Evolutionary conservation across 2,113 vertebrate genomes (phyloP), one percentile per base, ranked within the genome.

Genomic region (Perccottus glenii): DNA sequence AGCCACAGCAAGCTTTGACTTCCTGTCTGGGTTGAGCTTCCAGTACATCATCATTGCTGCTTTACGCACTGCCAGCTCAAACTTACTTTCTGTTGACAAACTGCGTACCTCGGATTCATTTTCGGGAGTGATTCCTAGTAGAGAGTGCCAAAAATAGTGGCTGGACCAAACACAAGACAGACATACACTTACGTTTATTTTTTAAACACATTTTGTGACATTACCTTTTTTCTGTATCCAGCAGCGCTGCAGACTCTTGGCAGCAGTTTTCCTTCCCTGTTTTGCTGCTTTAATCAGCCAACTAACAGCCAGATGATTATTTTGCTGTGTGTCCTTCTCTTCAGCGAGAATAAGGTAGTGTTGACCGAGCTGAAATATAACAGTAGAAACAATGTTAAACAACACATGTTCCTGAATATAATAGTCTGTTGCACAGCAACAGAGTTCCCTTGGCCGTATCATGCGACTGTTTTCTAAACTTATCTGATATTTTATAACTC

Each of bases 31-130:
- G 77, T 99, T 99, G 60, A 99, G 94, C 79, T 93, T 96, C 94
- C 95, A 96, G 80, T 98, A 99, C 96, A 99, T 98, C 87, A 95
- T 93, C 80, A 96, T 92, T 8, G 97, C 96, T 0, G 96, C 97
- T 87, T 97, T 96, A 64, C 98, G 92, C 19, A 99, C 96, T 0
- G 95, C 93, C 70, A 94, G 91, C 85, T 99, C 98, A 83, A 99
- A 93, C 67, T 94, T 96, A 1, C 94, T 96, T 89, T 99, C 98
- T 0, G 93, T 92, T 0, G 94, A 88, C 9, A 99, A 87, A 56
- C 83, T 93, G 38, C 90, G 94, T 55, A 98, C 93, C 9, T 95
- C 94, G 1, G 78, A 83, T 73, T 96, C 94, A 5, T 99, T 99
- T 78, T 98, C 95, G 0, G 79, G 85, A 16, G 96, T 98, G 78